Conservation (phyloP, 2,113 vertebrate genomes). For the Lepus timidus region DNA sequence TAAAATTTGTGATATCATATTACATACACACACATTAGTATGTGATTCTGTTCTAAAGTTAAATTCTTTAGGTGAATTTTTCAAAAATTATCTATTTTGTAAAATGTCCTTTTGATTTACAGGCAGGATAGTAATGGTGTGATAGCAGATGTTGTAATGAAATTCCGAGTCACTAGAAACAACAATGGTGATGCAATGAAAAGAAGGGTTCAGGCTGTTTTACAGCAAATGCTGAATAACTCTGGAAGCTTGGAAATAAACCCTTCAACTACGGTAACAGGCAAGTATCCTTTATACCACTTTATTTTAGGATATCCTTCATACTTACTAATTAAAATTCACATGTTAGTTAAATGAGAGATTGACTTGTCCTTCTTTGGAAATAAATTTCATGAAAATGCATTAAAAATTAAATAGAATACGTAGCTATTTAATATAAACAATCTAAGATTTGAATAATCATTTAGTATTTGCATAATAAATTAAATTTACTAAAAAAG, state of each 20-base stretch:
- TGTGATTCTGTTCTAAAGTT: neutral
- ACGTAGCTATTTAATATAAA: slow-evolving; percentile 29
- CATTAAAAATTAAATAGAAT: slow-evolving; percentile 11
- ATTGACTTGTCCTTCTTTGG: neutral
- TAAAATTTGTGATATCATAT: neutral
- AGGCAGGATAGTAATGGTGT: slow-evolving; percentile 56
- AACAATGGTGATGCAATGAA: slow-evolving; percentile 60
- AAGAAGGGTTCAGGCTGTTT: slow-evolving; percentile 68
- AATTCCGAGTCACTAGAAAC: slow-evolving; percentile 73
- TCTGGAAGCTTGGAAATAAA: slow-evolving; percentile 70
- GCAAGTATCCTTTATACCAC: slow-evolving; percentile 68
- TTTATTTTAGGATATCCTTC: slow-evolving; percentile 33
- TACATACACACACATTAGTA: neutral
- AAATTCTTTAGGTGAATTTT: neutral
- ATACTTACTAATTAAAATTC: slow-evolving; percentile 1
- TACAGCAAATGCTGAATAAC: slow-evolving; percentile 33
- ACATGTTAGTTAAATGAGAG: slow-evolving; percentile 25
- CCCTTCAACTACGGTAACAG: slow-evolving; percentile 36
- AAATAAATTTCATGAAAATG: slow-evolving; percentile 43
- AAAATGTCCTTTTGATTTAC: slow-evolving; percentile 55
- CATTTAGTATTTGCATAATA: neutral
- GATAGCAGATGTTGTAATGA: slow-evolving; percentile 75
- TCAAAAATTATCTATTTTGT: neutral
- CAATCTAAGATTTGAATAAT: slow-evolving; percentile 25
- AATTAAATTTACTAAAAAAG: slow-evolving; percentile 49